Conservation (phyloP, 1,140 invertebrate genomes). For the Bradysia coprophila region DNA sequence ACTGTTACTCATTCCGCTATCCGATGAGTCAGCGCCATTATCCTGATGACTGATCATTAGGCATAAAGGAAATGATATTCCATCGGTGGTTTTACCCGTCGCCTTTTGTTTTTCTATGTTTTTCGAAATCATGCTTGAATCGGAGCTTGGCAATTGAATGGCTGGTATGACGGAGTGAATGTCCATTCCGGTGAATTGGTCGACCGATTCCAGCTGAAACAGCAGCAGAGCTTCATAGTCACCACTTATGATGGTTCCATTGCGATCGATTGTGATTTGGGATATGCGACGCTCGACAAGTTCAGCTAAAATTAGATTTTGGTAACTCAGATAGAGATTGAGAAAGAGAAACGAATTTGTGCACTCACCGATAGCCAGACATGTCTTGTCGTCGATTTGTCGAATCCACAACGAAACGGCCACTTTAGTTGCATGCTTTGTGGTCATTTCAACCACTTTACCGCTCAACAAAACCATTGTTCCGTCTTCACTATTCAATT, state of each 20-base stretch:
- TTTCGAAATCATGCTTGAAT: constrained; percentile 21
- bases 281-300: constrained; percentile 30
- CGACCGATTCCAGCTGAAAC: constrained; percentile 28
- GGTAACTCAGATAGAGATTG: background rate
- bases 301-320: constrained; percentile 24
- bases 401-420: constrained; percentile 42
- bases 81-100: constrained; percentile 39
- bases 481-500: constrained; percentile 32
- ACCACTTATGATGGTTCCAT: constrained; percentile 26
- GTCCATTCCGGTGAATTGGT: constrained; percentile 27
- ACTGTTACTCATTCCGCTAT: constrained; percentile 11
- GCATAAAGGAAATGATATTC: constrained; percentile 38
- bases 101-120: constrained; percentile 34
- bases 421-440: constrained; percentile 28
- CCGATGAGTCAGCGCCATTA: constrained; percentile 5
- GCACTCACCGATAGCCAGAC: constrained; percentile 33
- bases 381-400: constrained; percentile 34
- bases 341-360: too few relatives aligned
- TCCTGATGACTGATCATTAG: constrained; percentile 28
- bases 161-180: constrained; percentile 29
- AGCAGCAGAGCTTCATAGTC: constrained; percentile 25
- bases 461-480: constrained; percentile 36
- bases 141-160: constrained; percentile 26
- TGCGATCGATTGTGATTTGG: constrained; percentile 24
- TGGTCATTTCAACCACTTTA: constrained; percentile 40